phyloP scores from a whole-genome alignment of 35 echinoderm and acorn worm genomes.

The Lytechinus pictus region DNA sequence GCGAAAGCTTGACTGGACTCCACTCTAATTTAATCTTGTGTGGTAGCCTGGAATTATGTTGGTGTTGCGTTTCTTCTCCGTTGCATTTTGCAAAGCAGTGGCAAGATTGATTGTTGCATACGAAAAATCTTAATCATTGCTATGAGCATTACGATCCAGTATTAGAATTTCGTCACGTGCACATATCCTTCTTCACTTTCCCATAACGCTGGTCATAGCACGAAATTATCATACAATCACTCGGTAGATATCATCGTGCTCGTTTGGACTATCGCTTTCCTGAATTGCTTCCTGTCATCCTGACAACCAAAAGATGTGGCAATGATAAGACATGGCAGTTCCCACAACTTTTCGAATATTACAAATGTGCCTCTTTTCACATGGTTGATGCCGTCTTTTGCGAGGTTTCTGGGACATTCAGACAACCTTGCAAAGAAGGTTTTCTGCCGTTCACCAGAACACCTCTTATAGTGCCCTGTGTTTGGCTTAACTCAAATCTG shows the following conservation, averaged over 20 bases:
- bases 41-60: neutral
- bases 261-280: neutral
- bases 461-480: constrained; percentile 6
- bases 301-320: neutral
- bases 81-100: neutral
- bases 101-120: neutral
- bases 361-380: neutral
- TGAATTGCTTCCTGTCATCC: neutral
- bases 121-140: neutral
- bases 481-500: constrained; percentile 34
- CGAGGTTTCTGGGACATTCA: constrained; percentile 12
- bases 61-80: neutral
- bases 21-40: neutral
- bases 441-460: constrained; percentile 23
- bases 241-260: neutral
- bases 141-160: neutral
- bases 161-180: neutral
- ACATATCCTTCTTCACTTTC: neutral
- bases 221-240: neutral
- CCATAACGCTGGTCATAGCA: neutral
- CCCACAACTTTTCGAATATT: neutral
- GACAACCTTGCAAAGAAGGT: constrained; percentile 8
- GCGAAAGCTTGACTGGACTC: neutral
- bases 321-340: neutral
- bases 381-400: constrained; percentile 30